Percentiles rank a stretch among this genome's conserved stretches.
phyloP scores from a whole-genome alignment of 2,888 invertebrate genomes.

The Dermolepida albohirtum region DNA sequence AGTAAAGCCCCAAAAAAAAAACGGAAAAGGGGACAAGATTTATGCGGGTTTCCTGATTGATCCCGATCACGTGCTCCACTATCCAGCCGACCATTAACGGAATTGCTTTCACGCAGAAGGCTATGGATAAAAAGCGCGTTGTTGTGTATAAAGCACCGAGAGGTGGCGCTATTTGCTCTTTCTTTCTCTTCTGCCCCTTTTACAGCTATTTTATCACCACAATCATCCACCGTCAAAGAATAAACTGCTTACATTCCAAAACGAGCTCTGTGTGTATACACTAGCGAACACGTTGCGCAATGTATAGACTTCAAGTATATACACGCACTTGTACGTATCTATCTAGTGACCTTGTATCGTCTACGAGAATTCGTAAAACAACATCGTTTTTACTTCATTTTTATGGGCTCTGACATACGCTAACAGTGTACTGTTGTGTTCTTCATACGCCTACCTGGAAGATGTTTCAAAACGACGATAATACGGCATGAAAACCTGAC shows the following conservation, averaged over 20 bases:
- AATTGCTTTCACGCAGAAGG: conserved; percentile 22
- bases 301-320: no score
- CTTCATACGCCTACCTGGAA: no score
- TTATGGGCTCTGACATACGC: no score
- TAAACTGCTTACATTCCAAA: conserved; percentile 19
- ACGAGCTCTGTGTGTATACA: conserved; percentile 3
- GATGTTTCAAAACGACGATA: no score
- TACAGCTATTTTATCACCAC: conserved; percentile 18
- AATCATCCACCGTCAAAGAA: conserved; percentile 4
- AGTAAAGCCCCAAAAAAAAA: neutral
- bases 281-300: no score
- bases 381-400: no score
- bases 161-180: conserved; percentile 19
- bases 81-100: conserved; percentile 31
- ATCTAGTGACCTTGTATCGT: no score
- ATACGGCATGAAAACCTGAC: no score
- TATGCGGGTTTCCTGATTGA: conserved; percentile 26
- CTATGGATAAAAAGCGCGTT: conserved; percentile 28
- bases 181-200: conserved; percentile 11
- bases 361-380: no score
- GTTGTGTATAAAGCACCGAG: conserved; percentile 13
- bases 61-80: conserved; percentile 28
- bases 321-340: no score
- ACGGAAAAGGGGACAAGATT: conserved; percentile 21
- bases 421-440: no score